These are phyloP conservation scores for Perognathus longimembris DNA, from an alignment of 2,113 vertebrate genomes.

Conservation along the genomic window DNA sequence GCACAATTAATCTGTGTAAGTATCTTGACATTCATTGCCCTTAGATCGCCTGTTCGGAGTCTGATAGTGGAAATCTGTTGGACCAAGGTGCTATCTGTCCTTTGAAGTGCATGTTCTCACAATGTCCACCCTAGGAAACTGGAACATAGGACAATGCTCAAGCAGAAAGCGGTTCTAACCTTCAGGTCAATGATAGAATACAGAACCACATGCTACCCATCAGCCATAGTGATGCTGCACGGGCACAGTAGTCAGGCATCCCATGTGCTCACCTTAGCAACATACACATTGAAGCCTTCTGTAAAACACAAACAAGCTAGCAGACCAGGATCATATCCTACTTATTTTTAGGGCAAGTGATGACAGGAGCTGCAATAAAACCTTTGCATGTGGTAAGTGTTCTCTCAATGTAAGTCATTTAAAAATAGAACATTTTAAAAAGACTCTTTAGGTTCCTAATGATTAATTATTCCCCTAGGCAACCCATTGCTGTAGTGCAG, in stretches of 20 bases:
- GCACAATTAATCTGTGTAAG: slow-evolving; percentile 2
- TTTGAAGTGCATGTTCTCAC: not conserved
- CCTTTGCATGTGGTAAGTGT: not conserved
- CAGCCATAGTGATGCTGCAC: not conserved
- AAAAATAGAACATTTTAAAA: slow-evolving; percentile 2
- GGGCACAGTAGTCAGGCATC: not conserved
- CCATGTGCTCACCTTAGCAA: not conserved
- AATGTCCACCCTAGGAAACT: not conserved
- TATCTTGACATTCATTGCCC: not conserved
- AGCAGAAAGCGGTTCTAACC: not conserved
- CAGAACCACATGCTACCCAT: not conserved
- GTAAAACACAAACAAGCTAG: not conserved
- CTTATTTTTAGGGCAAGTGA: slow-evolving; percentile 51
- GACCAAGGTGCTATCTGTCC: not conserved
- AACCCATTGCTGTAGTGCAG: not conserved
- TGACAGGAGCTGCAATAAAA: not conserved
- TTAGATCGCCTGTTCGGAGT: not conserved
- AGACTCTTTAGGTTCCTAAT: not conserved
- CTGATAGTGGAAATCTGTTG: not conserved
- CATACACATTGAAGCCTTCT: too few species aligned
- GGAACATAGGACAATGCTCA: not conserved
- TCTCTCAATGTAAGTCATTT: slow-evolving; percentile 44
- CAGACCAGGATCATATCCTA: not conserved
- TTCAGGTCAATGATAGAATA: not conserved
- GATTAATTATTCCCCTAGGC: slow-evolving; percentile 26